Conservation (phyloP, 2,888 invertebrate species). For the Gymnoscelis rufifasciata region DNA sequence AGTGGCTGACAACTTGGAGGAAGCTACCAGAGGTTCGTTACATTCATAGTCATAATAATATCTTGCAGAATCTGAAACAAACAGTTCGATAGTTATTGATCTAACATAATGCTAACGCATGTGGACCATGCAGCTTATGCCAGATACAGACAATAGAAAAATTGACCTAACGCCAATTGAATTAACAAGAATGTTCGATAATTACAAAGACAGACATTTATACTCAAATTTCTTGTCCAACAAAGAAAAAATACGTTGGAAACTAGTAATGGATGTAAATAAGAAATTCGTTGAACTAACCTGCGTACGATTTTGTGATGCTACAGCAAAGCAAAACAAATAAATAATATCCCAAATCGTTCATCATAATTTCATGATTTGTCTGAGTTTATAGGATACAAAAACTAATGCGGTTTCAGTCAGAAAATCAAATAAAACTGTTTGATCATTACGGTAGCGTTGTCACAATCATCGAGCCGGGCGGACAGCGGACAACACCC, state of each 20-base stretch:
- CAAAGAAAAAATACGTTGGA: background rate
- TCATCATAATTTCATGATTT: constrained; percentile 75
- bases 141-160: no score
- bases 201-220: no score
- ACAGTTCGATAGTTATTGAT: background rate
- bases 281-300: constrained; percentile 47
- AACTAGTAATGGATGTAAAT: background rate
- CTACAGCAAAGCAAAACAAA: constrained; percentile 65
- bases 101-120: background rate
- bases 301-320: constrained; percentile 58
- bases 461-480: constrained; percentile 55
- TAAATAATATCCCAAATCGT: constrained; percentile 60
- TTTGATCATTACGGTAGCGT: constrained; percentile 73
- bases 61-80: constrained; percentile 51
- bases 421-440: constrained; percentile 55
- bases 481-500: constrained; percentile 76
- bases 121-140: no score
- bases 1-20: constrained; percentile 87
- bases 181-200: no score
- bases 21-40: constrained; percentile 86
- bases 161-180: no score
- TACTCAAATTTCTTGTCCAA: no score
- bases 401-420: constrained; percentile 38
- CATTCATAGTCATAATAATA: constrained; percentile 83
- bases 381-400: constrained; percentile 24